Evolutionary conservation across 37 sponge, comb jelly and placozoan genomes (phyloP), one percentile per base, ranked within the genome.

Genomic region (Oopsacas minuta): DNA sequence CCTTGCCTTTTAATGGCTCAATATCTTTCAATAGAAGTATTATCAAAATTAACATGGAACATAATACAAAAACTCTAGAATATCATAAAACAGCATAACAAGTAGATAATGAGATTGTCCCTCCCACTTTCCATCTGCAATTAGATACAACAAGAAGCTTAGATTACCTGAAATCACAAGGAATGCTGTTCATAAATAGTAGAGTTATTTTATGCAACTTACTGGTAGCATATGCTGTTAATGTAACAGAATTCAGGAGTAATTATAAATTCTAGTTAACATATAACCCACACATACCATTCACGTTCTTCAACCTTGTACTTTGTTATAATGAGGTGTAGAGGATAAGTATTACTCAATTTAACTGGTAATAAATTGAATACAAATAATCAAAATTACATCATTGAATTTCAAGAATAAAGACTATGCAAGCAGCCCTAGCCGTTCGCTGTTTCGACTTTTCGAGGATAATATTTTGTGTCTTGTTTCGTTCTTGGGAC

Each of bases 61-160:
- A 42, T 8, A 42, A 42, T 42, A 8, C 15, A 42, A 42, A 42
- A 17, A 42, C 49, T 42, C 49, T 42, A 8, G 49, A 42, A 15
- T 42, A 17, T 42, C 49, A 42, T 42, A 17, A 42, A 42, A 42
- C 49, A 42, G 49, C 49, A 42, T 42, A 42, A 15, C 49, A 42
- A 15, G 49, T 15, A 42, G 49, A 42, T 42, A 42, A 42, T 42
- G 15, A 42, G 49, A 42, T 42, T 61, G 75, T 20, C 22, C 75
- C 75, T 61, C 75, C 75, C 75, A 61, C 7, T 25, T 25, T 61
- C 75, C 75, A 61, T 61, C 75, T 61, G 75, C 75, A 42, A 42
- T 61, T n/a, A 61, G 30, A 61, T 61, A 61, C 75, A 25, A 61
- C 30, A 61, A 17, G 17, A 46, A 61, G 20, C 75, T 61, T 61